phyloP scores from a whole-genome alignment of 1,140 invertebrate species.

The Lepidurus apus region DNA sequence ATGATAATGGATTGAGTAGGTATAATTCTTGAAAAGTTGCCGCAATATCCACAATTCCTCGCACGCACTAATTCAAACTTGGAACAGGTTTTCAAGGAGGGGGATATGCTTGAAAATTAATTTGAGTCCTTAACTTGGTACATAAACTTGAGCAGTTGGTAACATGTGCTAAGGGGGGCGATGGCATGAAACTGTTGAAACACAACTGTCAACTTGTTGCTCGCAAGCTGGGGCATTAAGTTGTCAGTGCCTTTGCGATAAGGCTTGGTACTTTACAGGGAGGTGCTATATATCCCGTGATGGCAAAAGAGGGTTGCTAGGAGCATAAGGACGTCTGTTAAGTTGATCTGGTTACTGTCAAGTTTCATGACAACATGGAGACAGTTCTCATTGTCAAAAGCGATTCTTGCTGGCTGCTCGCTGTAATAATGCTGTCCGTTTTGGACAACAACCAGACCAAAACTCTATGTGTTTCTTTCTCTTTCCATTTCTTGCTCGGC shows the following conservation, averaged over 20 bases:
- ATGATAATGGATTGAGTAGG: no score
- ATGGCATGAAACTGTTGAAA: neutral
- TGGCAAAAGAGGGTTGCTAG: constrained; percentile 15
- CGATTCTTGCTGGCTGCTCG: neutral
- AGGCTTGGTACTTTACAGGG: neutral
- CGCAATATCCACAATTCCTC: neutral
- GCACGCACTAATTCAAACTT: neutral
- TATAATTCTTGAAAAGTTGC: no score
- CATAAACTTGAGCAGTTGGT: constrained; percentile 19
- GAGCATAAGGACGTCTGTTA: constrained; percentile 19
- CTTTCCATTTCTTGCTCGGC: neutral
- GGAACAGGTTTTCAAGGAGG: neutral
- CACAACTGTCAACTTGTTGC: constrained; percentile 16
- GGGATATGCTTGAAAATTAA: neutral
- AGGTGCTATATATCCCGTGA: constrained; percentile 2
- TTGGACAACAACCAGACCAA: neutral
- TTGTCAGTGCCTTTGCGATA: constrained; percentile 4
- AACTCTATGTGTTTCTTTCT: neutral
- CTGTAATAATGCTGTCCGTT: neutral
- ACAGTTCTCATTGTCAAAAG: constrained; percentile 3
- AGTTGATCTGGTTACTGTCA: constrained; percentile 19
- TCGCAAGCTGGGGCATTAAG: constrained; percentile 20
- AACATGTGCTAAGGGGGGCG: neutral
- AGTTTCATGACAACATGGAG: constrained; percentile 14
- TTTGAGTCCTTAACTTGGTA: constrained; percentile 8